Evolutionary conservation across 2,888 invertebrate species (phyloP).

Genomic region (Muschampia plurimacula): DNA sequence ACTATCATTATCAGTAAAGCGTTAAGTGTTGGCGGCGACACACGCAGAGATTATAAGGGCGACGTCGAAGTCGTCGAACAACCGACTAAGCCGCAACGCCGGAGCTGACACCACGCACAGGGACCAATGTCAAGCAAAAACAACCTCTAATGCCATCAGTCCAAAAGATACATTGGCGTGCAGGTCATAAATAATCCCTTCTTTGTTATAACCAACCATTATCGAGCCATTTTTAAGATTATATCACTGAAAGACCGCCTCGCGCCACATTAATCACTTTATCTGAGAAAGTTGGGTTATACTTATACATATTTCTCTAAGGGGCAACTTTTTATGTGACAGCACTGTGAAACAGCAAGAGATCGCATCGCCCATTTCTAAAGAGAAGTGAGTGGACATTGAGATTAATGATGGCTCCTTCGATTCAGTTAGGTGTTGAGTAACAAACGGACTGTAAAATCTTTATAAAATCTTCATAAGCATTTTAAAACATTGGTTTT

Average conservation of each 20-base stretch:
- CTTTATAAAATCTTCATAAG: too few relatives aligned
- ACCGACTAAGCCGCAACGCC: slow-evolving; percentile 7
- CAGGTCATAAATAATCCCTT: slow-evolving; percentile 36
- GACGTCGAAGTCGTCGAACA: neutral
- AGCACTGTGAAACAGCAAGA: slow-evolving; percentile 42
- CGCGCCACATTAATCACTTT: slow-evolving; percentile 54
- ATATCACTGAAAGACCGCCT: slow-evolving; percentile 52
- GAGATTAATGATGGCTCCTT: too few relatives aligned
- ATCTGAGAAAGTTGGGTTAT: slow-evolving; percentile 45
- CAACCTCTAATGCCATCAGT: slow-evolving; percentile 5
- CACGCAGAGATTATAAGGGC: slow-evolving; percentile 41
- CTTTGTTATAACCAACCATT: slow-evolving; percentile 49
- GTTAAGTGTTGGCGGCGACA: slow-evolving; percentile 15
- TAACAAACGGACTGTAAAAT: too few relatives aligned
- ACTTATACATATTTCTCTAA: slow-evolving; percentile 39
- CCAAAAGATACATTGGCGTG: slow-evolving; percentile 22
- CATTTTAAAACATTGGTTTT: too few relatives aligned
- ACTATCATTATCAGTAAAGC: slow-evolving; percentile 9
- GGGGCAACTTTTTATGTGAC: slow-evolving; percentile 46
- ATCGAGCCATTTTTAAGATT: slow-evolving; percentile 51
- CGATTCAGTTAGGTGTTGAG: too few relatives aligned
- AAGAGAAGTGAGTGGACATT: neutral
- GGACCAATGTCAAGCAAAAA: slow-evolving; percentile 4
- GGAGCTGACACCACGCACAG: slow-evolving; percentile 41
- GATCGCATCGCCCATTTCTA: slow-evolving; percentile 37